Percentiles rank a stretch among this genome's conserved stretches.
These are phyloP conservation scores for Argyrosomus japonicus DNA, from an alignment of 2,113 vertebrate species.

Conservation along the genomic window DNA sequence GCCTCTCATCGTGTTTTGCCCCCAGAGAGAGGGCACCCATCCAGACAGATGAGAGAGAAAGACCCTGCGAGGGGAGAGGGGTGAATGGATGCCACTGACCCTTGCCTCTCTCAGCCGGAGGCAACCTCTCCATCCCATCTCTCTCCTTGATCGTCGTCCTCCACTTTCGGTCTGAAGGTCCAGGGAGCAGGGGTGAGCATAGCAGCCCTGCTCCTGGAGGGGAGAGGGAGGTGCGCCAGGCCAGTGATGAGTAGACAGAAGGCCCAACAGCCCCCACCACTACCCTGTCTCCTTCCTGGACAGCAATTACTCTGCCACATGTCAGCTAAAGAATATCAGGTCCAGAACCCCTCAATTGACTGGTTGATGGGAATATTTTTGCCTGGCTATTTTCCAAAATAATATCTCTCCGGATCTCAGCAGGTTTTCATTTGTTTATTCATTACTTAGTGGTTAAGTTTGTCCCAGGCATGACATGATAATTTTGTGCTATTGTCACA, in stretches of 20 bases:
- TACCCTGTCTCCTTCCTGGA: conserved; percentile 48
- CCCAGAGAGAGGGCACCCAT: conserved; percentile 78
- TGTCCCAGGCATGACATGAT: conserved; percentile 37
- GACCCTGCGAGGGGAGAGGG: conserved; percentile 64
- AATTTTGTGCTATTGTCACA: conserved; percentile 36
- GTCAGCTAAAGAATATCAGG: conserved; percentile 71
- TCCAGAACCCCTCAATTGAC: conserved; percentile 61
- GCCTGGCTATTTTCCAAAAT: conserved; percentile 54
- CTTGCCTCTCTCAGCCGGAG: conserved; percentile 39
- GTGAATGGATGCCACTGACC: conserved; percentile 79
- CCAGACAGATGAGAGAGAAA: conserved; percentile 79
- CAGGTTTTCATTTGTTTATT: conserved; percentile 69
- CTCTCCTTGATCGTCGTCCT: conserved; percentile 51
- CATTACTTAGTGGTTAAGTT: conserved; percentile 39
- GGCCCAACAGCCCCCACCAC: conserved; percentile 42
- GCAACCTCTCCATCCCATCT: conserved; percentile 47
- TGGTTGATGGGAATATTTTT: conserved; percentile 56
- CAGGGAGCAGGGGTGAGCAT: conserved; percentile 34
- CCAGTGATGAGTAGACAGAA: conserved; percentile 66
- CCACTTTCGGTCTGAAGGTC: conserved; percentile 52
- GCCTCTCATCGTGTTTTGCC: conserved; percentile 77
- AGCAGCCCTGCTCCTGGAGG: conserved; percentile 26
- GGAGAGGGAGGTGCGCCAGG: conserved; percentile 39
- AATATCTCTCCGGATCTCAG: conserved; percentile 48
- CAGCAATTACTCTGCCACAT: conserved; percentile 74